Conservation (phyloP, 2,113 vertebrate genomes). For the Cisticola juncidis region DNA sequence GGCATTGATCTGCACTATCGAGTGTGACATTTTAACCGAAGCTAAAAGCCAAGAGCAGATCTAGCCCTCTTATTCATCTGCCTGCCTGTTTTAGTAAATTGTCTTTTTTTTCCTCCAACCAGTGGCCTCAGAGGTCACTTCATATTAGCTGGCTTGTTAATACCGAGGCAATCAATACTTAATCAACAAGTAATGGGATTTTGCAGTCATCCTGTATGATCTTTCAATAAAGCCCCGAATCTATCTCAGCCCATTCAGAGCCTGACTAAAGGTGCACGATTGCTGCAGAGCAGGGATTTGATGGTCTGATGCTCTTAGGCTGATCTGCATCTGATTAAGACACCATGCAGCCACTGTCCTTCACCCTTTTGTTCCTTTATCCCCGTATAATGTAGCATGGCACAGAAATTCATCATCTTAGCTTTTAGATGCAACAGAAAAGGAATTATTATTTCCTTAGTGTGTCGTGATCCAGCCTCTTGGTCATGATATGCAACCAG, state of each 20-base stretch:
- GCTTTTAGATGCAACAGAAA: conserved; percentile 74
- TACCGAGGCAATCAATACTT: conserved; percentile 99
- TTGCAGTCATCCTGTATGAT: conserved; percentile 99
- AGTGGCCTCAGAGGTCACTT: conserved; percentile 96
- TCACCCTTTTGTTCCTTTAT: conserved; percentile 91
- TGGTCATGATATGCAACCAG: conserved; percentile 48
- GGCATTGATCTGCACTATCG: conserved; percentile 94
- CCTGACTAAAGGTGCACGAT: conserved; percentile 83
- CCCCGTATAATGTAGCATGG: conserved; percentile 72
- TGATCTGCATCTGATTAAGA: conserved; percentile 99
- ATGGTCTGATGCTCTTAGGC: conserved; percentile 94
- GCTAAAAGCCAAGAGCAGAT: conserved; percentile 88
- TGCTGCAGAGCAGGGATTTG: conserved; percentile 90
- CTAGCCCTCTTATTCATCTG: conserved; percentile 83
- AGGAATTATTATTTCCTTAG: conserved; percentile 76
- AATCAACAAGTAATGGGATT: conserved; percentile 99
- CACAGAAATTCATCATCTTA: conserved; percentile 69
- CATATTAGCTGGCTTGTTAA: conserved; percentile 99
- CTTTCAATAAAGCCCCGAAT: conserved; percentile 99
- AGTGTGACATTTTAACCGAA: conserved; percentile 98
- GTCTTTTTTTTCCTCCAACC: conserved; percentile 83
- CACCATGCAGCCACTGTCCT: conserved; percentile 90
- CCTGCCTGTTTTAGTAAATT: conserved; percentile 85
- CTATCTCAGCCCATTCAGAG: conserved; percentile 87
- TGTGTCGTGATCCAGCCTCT: conserved; percentile 56